These are phyloP conservation scores for Lepidotrigona ventralis DNA, from an alignment of 1,140 invertebrate species.

Conservation along the genomic window DNA sequence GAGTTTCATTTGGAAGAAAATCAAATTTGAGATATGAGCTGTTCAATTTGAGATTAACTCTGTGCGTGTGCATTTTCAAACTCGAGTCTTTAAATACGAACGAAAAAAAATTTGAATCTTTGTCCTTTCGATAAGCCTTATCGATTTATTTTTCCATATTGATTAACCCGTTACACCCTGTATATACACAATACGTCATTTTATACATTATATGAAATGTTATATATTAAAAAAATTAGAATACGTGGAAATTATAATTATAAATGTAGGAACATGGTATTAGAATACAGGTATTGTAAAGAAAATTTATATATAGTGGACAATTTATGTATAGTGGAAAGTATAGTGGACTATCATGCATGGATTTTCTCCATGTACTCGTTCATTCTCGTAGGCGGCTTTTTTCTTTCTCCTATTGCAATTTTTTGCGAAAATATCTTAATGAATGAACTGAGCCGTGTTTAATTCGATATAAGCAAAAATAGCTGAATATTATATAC, in stretches of 20 bases:
- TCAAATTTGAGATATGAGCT: no score
- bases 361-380: not conserved
- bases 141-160: no score
- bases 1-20: no score
- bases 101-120: no score
- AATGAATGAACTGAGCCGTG: not conserved
- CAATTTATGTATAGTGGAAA: not conserved
- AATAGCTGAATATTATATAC: conserved; percentile 14
- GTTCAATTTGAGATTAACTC: no score
- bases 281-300: no score
- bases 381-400: not conserved
- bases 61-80: no score
- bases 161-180: not conserved
- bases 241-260: conserved; percentile 13
- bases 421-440: not conserved
- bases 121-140: no score
- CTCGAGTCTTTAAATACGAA: no score
- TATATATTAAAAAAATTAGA: not conserved
- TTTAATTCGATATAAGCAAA: conserved; percentile 15
- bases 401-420: not conserved
- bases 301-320: not conserved
- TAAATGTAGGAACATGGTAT: not conserved
- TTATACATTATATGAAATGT: not conserved
- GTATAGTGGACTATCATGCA: not conserved
- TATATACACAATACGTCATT: not conserved